phyloP scores from a whole-genome alignment of 2,888 invertebrate species.

The Cylloceria caligata region DNA sequence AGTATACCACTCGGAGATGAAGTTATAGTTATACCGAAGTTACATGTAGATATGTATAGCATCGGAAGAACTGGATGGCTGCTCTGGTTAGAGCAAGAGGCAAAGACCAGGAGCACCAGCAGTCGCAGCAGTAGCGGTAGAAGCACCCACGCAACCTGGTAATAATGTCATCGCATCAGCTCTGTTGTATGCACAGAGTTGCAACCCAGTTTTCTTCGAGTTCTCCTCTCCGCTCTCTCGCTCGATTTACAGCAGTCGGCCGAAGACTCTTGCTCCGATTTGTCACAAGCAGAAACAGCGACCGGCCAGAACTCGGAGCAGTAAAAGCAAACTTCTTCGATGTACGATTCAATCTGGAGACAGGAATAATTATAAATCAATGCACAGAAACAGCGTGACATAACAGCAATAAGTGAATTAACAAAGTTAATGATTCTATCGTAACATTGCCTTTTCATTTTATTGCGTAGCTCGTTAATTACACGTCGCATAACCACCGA shows the following conservation, averaged over 20 bases:
- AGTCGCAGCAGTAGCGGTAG: slow-evolving; percentile 31
- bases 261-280: slow-evolving; percentile 54
- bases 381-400: neutral
- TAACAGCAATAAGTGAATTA: neutral
- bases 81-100: slow-evolving; percentile 14
- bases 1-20: slow-evolving; percentile 29
- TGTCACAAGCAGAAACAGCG: slow-evolving; percentile 58
- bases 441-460: neutral
- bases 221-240: slow-evolving; percentile 33
- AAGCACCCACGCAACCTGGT: slow-evolving; percentile 54
- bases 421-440: neutral
- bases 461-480: slow-evolving; percentile 5
- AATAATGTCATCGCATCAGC: slow-evolving; percentile 61
- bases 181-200: slow-evolving; percentile 33
- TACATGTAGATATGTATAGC: slow-evolving; percentile 13
- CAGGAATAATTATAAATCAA: slow-evolving; percentile 16
- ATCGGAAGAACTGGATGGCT: slow-evolving; percentile 40
- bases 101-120: slow-evolving; percentile 1
- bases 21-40: slow-evolving; percentile 35
- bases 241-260: slow-evolving; percentile 47
- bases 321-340: slow-evolving; percentile 34
- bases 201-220: slow-evolving; percentile 64
- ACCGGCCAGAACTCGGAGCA: slow-evolving; percentile 9
- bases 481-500: neutral
- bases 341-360: slow-evolving; percentile 16